Evolutionary conservation across 2,888 invertebrate species (phyloP).

Genomic region (Tineola bisselliella): DNA sequence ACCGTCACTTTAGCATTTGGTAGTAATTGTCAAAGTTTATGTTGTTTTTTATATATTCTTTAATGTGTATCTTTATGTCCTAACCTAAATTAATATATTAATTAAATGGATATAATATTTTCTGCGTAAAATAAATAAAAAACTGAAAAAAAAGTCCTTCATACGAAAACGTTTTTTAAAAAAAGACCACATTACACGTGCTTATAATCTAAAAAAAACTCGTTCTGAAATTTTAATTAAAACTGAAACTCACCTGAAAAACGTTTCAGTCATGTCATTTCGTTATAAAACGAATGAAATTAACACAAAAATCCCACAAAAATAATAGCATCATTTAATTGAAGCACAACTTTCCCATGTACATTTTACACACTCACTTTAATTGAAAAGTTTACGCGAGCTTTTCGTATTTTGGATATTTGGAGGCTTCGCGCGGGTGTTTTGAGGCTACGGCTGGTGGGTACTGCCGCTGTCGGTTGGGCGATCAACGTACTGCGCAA

Average conservation of each 20-base stretch:
- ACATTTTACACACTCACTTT: not conserved
- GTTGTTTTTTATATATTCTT: too few species aligned
- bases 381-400: not conserved
- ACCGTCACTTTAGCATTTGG: too few species aligned
- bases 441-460: not conserved
- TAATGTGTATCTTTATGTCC: too few species aligned
- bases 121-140: too few species aligned
- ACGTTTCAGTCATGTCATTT: not conserved
- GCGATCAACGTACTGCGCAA: not conserved
- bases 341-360: not conserved
- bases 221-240: not conserved
- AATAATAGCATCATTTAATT: not conserved
- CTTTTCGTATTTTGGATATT: not conserved
- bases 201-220: not conserved
- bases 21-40: too few species aligned
- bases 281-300: not conserved
- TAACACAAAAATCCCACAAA: not conserved
- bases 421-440: not conserved
- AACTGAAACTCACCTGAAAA: not conserved
- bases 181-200: not conserved
- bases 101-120: too few species aligned
- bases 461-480: not conserved
- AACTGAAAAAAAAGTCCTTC: not conserved
- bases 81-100: too few species aligned
- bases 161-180: not conserved